These are phyloP conservation scores for Lepus townsendii DNA, from an alignment of 2,797 vertebrate species.

Conservation along the genomic window DNA sequence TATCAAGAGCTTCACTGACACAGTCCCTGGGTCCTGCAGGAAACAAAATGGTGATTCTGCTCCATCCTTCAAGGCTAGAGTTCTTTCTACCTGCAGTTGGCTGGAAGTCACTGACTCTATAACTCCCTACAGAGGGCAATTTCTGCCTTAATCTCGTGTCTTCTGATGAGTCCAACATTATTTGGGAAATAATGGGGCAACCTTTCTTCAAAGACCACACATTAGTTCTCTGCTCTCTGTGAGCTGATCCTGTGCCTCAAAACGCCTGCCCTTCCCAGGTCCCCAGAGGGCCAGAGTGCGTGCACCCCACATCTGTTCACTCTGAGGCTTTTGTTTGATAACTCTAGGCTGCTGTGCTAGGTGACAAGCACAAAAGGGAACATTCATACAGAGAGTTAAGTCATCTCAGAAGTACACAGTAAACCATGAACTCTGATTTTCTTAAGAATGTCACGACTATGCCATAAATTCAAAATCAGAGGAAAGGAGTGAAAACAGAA, in stretches of 20 bases:
- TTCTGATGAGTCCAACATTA: slow-evolving; percentile 2
- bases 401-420: slow-evolving; percentile 33
- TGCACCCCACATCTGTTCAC: neutral
- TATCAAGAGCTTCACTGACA: neutral
- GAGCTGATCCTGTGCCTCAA: neutral
- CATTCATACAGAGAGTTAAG: neutral
- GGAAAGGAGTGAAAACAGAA: slow-evolving; percentile 59
- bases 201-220: neutral
- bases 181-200: neutral
- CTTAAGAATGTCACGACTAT: slow-evolving; percentile 43
- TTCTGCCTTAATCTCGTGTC: neutral
- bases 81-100: neutral
- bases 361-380: neutral
- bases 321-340: neutral
- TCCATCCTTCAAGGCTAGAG: neutral
- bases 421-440: slow-evolving; percentile 49
- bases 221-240: neutral
- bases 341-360: slow-evolving; percentile 5
- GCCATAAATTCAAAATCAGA: slow-evolving; percentile 57
- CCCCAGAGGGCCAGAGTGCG: neutral
- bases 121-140: neutral
- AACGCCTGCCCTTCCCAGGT: neutral
- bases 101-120: neutral
- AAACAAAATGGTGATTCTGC: neutral
- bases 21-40: neutral